Conservation (phyloP, 2,888 invertebrate genomes). For the Nephrotoma appendiculata region DNA sequence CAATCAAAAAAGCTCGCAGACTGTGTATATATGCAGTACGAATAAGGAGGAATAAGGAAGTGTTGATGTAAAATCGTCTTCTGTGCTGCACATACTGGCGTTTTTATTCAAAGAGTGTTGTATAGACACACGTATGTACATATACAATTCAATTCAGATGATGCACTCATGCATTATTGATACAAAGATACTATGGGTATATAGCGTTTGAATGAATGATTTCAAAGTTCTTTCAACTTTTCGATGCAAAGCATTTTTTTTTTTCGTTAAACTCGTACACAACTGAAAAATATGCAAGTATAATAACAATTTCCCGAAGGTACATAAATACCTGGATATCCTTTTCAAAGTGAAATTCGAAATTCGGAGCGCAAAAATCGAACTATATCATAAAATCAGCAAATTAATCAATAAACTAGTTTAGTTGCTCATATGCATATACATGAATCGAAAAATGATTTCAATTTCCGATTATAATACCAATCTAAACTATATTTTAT, state of each 20-base stretch:
- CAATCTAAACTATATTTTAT: background rate
- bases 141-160: background rate
- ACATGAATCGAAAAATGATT: background rate
- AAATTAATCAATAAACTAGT: background rate
- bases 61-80: background rate
- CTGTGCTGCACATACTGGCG: background rate
- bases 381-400: background rate
- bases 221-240: background rate
- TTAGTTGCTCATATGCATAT: background rate
- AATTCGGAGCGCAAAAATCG: background rate
- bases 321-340: background rate
- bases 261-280: background rate
- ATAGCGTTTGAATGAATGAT: background rate
- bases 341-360: background rate
- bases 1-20: background rate
- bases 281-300: background rate
- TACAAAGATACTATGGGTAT: background rate
- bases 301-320: background rate
- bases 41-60: background rate
- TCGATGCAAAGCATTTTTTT: background rate
- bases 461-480: background rate
- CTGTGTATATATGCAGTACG: background rate
- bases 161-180: background rate
- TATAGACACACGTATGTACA: no score
- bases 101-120: background rate